Evolutionary conservation across 2,797 vertebrate species (phyloP).

Genomic region (Spea hammondii): DNA sequence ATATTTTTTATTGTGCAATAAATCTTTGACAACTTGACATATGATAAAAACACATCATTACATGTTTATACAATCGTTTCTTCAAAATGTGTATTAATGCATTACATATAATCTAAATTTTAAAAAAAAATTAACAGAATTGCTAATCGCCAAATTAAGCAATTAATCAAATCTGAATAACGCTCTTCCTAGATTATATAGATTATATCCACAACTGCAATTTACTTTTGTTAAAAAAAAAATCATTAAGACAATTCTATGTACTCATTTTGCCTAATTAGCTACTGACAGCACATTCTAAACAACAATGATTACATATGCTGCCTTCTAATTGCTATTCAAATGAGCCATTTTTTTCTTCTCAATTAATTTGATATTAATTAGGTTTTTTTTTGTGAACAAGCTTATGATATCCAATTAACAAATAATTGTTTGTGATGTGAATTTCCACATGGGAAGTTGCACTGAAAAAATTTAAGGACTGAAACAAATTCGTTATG

Average conservation of each 20-base stretch:
- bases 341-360: constrained; percentile 23
- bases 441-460: not conserved
- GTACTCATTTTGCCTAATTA: constrained; percentile 20
- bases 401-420: constrained; percentile 3
- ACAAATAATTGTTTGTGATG: constrained; percentile 10
- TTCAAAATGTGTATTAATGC: no score
- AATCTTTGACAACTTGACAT: no score
- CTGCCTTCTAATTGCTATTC: constrained; percentile 34
- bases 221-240: constrained; percentile 5
- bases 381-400: constrained; percentile 28
- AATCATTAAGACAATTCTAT: not conserved
- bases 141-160: constrained; percentile 12
- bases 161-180: constrained; percentile 16
- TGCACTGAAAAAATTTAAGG: not conserved
- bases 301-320: constrained; percentile 9
- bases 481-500: not conserved
- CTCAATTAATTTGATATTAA: constrained; percentile 48
- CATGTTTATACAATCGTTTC: no score
- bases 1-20: no score
- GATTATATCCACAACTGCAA: constrained; percentile 8
- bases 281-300: constrained; percentile 34
- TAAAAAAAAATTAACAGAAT: not conserved
- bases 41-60: no score
- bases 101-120: not conserved
- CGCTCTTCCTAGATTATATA: constrained; percentile 8